Evolutionary conservation across 2,797 vertebrate species (phyloP), one percentile per base, ranked within the genome.

Genomic region (Amblyraja radiata): DNA sequence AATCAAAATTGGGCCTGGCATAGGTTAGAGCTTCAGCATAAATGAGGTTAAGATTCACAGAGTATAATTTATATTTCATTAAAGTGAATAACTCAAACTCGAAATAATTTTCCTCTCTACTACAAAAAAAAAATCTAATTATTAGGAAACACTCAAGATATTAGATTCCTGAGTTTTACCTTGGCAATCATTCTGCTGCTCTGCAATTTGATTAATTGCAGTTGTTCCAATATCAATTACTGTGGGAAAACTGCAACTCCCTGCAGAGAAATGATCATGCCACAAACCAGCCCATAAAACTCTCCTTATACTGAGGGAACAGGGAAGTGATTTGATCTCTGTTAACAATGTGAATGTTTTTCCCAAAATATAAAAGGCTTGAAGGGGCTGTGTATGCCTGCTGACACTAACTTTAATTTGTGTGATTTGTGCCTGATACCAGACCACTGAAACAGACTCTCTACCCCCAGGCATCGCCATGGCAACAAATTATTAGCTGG

Each of bases 191-290:
- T 54, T 92, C 76, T 92, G 13, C 36, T 58, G 25, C 73, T 28
- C 23, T 76, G 71, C 73, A 76, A 74, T 92, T 92, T 92, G 71
- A 92, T 92, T 92, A 92, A 92, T 92, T 92, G 71, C 36, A 46
- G 71, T 76, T 76, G 68, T 76, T 76, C 90, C 90, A 76, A 92
- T 92, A 76, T 73, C 90, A 92, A 92, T 92, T 76, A 74, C 90
- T 76, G 39, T 76, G 90, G 36, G 73, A 76, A 54, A n/a, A 21
- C 71, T 54, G 39, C 21, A 91, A 39, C 90, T 74, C 36, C 39
- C 63, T 91, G 71, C 90, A 92, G 65, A 76, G 90, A 92, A 76
- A 92, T 92, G 23, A 73, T 92, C 90, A 76, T 16, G 46, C 71
- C 68, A 76, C 39, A 76, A 76, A 23, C 36, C 39, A 92, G 90